These are phyloP conservation scores for Scytalopus superciliaris DNA, from an alignment of 2,113 vertebrate species.

Conservation along the genomic window DNA sequence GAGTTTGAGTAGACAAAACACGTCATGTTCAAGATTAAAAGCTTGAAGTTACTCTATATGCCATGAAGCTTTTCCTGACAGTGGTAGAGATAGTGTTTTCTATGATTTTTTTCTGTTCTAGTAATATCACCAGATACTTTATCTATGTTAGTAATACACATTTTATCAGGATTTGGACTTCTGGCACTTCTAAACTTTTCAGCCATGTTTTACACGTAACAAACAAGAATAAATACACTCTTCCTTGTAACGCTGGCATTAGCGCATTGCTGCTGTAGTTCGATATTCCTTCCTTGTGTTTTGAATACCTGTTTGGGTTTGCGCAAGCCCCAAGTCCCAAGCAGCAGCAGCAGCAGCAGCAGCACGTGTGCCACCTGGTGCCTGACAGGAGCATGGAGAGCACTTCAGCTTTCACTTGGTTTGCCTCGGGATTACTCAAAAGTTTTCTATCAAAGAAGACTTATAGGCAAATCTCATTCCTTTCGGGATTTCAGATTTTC, in stretches of 20 bases:
- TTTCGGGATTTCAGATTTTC: neutral
- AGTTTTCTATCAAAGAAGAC: neutral
- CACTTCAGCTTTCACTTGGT: neutral
- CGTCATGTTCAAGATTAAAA: neutral
- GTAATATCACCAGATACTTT: neutral
- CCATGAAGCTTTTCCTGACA: neutral
- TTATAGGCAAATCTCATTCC: neutral
- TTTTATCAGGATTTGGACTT: neutral
- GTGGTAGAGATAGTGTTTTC: neutral
- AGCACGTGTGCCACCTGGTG: slow-evolving; percentile 12
- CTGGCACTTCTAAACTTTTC: neutral
- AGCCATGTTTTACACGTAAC: neutral
- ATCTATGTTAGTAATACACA: neutral
- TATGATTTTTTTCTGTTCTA: neutral
- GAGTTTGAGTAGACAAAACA: neutral
- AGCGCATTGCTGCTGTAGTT: fast-evolving
- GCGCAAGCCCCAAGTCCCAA: too few relatives aligned
- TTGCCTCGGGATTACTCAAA: neutral
- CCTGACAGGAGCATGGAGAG: neutral
- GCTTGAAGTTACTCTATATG: neutral
- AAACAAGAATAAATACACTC: neutral
- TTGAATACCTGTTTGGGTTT: neutral
- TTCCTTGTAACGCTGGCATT: neutral
- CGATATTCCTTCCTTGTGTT: neutral
- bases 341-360: neutral